Base-by-base conservation (phyloP, 2,797 vertebrate species). In the Scyliorhinus canicula region DNA sequence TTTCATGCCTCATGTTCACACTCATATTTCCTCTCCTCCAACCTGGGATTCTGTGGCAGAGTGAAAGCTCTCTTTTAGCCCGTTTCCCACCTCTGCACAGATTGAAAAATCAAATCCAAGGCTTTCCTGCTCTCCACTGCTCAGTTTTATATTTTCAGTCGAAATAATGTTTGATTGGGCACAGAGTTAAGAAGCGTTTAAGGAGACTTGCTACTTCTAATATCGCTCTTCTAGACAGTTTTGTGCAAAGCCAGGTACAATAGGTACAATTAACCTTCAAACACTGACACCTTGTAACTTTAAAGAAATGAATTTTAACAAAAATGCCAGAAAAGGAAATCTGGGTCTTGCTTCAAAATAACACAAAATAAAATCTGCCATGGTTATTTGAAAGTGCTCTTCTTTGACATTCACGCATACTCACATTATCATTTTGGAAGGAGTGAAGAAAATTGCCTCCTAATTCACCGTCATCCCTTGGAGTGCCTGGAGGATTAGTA, bases 371-470 rank as follows among this genome's bases (percentile, higher is more conserved):
- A 60, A 90, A 90, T 63, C 86, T 63, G 35, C 55, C 21, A 90
- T 35, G 55, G 86, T 90, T 90, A 90, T 60, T 90, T 90, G 86
- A 60, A 57, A 63, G n/a, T 63, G 44, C 21, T 65, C 16, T 40
- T 63, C 57, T 91, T n/a, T 44, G n/a, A n/a, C 24, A 24, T 63
- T 63, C 57, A 63, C 60, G 65, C 14, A 60, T 40, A 96, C 98
- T 98, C 96, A 99, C 99, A 95, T 99, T 99, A 97, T 99, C 99
- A 35, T 98, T 99, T 98, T 99, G 99, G 97, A 99, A 99, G 97
- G 99, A 99, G 98, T 99, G 99, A 96, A 99, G 98, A 97, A 99
- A 99, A 97, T 99, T 99, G 97, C 99, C 99, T 96, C 99, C 98
- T 96, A 99, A 97, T 97, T 99, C 99, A 90, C 98, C 98, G 31